Evolutionary conservation across 1,140 invertebrate species (phyloP).

Genomic region (Hydropsyche tenuis): DNA sequence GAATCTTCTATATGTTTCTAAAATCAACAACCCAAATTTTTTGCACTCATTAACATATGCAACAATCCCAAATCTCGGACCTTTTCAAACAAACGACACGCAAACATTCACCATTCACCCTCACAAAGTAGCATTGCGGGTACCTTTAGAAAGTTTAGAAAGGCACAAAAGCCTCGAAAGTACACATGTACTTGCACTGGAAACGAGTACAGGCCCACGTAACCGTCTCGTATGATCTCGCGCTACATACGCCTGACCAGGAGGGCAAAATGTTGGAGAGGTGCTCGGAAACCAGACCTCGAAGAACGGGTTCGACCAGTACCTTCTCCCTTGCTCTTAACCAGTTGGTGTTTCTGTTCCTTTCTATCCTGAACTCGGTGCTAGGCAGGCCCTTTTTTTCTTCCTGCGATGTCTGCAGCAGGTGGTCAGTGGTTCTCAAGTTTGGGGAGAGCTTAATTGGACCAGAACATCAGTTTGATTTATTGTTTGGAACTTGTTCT

Average conservation of each 20-base stretch:
- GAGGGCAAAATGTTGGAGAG: slow-evolving; percentile 31
- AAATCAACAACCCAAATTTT: too few relatives aligned
- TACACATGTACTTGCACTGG: background rate
- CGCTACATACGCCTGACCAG: slow-evolving; percentile 41
- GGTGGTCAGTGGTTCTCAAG: too few relatives aligned
- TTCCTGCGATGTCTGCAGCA: background rate
- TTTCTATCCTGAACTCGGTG: too few relatives aligned
- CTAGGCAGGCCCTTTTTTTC: slow-evolving; percentile 15
- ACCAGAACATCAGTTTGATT: too few relatives aligned
- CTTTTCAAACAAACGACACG: too few relatives aligned
- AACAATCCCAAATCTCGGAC: too few relatives aligned
- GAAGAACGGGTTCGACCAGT: slow-evolving; percentile 35
- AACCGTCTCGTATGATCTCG: slow-evolving; percentile 34
- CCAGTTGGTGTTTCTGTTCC: slow-evolving; percentile 2
- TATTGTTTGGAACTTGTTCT: too few relatives aligned
- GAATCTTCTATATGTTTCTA: too few relatives aligned
- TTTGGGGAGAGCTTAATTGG: too few relatives aligned
- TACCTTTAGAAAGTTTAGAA: slow-evolving; percentile 14
- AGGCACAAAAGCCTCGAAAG: background rate
- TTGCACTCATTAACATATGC: too few relatives aligned
- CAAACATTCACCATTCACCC: background rate
- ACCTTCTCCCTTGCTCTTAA: background rate
- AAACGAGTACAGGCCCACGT: slow-evolving; percentile 25
- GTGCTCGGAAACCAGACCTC: slow-evolving; percentile 19
- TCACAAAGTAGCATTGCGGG: background rate